Conservation (phyloP, 2,888 invertebrate species). For the Dinocampus coccinellae region DNA sequence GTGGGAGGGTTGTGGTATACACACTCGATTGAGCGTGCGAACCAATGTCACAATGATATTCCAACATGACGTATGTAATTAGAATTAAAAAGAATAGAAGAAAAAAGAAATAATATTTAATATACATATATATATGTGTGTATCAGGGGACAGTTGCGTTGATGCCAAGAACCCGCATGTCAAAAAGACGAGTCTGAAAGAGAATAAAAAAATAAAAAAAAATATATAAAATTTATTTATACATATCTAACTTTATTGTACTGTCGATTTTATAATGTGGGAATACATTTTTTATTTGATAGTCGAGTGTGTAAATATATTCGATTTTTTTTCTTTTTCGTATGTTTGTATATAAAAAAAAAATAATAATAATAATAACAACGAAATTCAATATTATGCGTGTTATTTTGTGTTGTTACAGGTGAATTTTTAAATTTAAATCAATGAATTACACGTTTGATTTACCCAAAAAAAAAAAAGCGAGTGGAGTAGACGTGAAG, state of each 20-base stretch:
- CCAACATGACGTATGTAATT: constrained; percentile 10
- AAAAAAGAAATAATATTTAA: too few species aligned
- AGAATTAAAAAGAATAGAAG: constrained; percentile 1
- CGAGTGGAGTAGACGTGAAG: too few species aligned
- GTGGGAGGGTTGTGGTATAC: not conserved
- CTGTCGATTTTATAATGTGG: constrained; percentile 13
- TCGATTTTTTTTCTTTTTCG: not conserved
- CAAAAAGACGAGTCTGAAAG: not conserved
- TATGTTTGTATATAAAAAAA: not conserved
- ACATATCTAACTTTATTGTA: not conserved
- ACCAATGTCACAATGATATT: constrained; percentile 24
- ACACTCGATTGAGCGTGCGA: constrained; percentile 30
- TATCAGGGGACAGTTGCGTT: not conserved
- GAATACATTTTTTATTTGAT: constrained; percentile 4
- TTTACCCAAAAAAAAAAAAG: not conserved
- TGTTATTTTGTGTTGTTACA: constrained; percentile 1
- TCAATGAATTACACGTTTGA: constrained; percentile 12
- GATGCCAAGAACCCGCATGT: constrained; percentile 24
- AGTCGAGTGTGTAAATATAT: not conserved
- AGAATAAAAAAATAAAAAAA: not conserved
- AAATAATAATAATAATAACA: too few species aligned
- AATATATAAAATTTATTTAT: not conserved
- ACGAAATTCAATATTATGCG: too few species aligned
- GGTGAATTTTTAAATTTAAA: constrained; percentile 12
- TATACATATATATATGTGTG: not conserved